phyloP scores from a whole-genome alignment of 2,797 vertebrate genomes.

The Vespertilio murinus region DNA sequence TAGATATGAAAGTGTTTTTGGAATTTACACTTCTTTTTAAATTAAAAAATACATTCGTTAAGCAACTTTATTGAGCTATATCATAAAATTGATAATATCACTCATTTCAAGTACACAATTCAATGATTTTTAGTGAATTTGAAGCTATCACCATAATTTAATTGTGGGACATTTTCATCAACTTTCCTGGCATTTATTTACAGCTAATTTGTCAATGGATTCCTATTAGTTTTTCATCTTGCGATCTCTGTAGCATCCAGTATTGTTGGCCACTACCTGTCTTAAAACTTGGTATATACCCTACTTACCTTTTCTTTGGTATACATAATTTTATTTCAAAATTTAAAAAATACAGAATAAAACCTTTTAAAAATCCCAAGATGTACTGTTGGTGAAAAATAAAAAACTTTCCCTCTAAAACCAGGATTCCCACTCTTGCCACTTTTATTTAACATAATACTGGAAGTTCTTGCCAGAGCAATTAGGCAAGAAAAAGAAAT shows the following conservation, averaged over 20 bases:
- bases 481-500: too few species aligned
- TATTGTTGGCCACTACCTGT: not conserved
- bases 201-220: not conserved
- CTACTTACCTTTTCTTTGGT: not conserved
- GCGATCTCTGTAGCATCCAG: not conserved
- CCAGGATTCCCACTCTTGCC: too few species aligned
- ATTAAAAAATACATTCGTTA: not conserved
- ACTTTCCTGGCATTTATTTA: not conserved
- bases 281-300: not conserved
- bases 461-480: too few species aligned
- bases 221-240: not conserved
- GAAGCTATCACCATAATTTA: too few species aligned
- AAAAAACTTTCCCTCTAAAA: not conserved
- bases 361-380: not conserved
- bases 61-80: not conserved
- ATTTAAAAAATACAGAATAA: conserved; percentile 79
- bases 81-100: too few species aligned
- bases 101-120: too few species aligned
- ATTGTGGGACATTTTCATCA: not conserved
- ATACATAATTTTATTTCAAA: not conserved
- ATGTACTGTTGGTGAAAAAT: conserved; percentile 83
- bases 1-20: not conserved
- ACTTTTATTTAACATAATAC: too few species aligned
- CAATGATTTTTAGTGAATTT: too few species aligned
- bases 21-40: not conserved